Evolutionary conservation across 2,888 invertebrate genomes (phyloP).

Genomic region (Caenorhabditis parvicauda): DNA sequence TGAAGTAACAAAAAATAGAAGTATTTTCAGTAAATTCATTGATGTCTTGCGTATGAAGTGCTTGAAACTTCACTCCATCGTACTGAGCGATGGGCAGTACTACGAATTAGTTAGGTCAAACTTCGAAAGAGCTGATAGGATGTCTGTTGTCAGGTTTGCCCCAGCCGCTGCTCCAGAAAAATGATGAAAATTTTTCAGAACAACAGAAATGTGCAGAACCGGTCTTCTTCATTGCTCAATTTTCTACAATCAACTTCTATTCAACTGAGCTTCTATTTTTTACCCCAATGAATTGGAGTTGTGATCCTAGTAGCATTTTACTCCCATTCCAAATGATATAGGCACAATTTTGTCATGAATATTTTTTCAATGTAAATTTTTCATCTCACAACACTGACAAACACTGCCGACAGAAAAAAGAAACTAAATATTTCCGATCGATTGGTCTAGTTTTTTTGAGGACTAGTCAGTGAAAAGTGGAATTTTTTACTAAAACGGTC

Average conservation of each 20-base stretch:
- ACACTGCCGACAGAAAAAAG: constrained; percentile 1
- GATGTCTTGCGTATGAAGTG: constrained; percentile 94
- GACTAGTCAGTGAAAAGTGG: no score
- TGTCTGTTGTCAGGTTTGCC: constrained; percentile 77
- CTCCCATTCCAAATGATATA: not conserved
- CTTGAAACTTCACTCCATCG: constrained; percentile 84
- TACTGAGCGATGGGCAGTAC: constrained; percentile 95
- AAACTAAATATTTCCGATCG: no score
- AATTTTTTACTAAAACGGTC: no score
- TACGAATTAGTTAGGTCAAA: constrained; percentile 99
- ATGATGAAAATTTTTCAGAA: constrained; percentile 67
- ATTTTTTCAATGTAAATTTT: not conserved
- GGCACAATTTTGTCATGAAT: not conserved
- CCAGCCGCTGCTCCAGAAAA: not conserved
- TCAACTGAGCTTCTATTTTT: constrained; percentile 72
- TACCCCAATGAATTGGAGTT: not conserved
- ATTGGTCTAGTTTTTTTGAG: no score
- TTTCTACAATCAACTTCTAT: constrained; percentile 90
- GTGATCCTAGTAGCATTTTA: not conserved
- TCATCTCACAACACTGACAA: not conserved
- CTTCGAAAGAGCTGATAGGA: constrained; percentile 94
- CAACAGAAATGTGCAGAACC: constrained; percentile 91
- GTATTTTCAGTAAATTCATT: constrained; percentile 80
- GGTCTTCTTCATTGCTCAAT: constrained; percentile 87
- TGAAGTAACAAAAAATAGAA: not conserved